These are phyloP conservation scores for Poeciliopsis paucimaculata DNA, from an alignment of 2,797 vertebrate species.

Conservation along the genomic window DNA sequence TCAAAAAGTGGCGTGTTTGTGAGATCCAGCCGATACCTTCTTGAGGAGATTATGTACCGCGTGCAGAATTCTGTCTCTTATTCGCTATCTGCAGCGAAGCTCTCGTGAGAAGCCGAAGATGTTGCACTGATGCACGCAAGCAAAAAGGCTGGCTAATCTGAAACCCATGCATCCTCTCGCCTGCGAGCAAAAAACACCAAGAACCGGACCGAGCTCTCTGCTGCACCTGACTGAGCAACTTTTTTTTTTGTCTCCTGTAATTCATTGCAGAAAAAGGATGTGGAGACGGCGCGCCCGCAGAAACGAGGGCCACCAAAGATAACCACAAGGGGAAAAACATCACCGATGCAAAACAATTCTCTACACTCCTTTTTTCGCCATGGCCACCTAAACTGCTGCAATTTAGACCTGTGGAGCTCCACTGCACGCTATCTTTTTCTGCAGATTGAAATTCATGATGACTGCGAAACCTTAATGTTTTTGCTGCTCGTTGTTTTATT, in stretches of 20 bases:
- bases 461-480: not conserved
- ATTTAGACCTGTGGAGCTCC: conserved; percentile 48
- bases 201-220: conserved; percentile 23
- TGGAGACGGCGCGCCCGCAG: conserved; percentile 60
- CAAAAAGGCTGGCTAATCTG: conserved; percentile 36
- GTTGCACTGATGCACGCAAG: conserved; percentile 25
- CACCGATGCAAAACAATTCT: conserved; percentile 55
- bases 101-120: conserved; percentile 24
- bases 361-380: conserved; percentile 71
- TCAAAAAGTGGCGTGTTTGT: conserved; percentile 7
- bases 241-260: conserved; percentile 23
- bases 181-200: conserved; percentile 26
- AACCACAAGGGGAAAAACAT: conserved; percentile 65
- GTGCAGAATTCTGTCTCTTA: conserved; percentile 11
- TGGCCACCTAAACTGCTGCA: conserved; percentile 63
- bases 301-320: conserved; percentile 59
- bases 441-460: not conserved
- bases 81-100: conserved; percentile 33
- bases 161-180: conserved; percentile 33
- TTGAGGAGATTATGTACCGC: conserved; percentile 5
- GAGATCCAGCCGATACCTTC: conserved; percentile 7
- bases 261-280: conserved; percentile 58
- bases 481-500: not conserved
- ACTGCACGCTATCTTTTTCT: conserved; percentile 28
- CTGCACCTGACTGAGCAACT: conserved; percentile 4